phyloP scores from a whole-genome alignment of 2,113 vertebrate genomes.

The Eira barbara region DNA sequence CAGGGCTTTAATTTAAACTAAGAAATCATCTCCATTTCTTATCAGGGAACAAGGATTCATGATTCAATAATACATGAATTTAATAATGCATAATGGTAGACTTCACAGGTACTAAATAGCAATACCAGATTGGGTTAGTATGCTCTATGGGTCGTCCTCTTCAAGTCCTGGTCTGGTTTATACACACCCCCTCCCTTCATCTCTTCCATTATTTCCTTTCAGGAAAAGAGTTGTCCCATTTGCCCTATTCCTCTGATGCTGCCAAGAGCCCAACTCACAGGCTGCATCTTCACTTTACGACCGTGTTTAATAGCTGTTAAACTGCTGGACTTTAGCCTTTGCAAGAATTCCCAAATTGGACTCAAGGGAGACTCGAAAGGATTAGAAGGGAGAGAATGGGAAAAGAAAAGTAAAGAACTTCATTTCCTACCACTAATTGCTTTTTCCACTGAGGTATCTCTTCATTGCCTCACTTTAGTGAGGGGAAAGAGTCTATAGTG shows the following conservation, averaged over 20 bases:
- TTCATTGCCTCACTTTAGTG: background rate
- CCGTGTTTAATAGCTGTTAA: conserved; percentile 77
- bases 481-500: background rate
- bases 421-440: conserved; percentile 44
- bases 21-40: conserved; percentile 88
- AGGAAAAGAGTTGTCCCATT: conserved; percentile 23
- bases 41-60: conserved; percentile 85
- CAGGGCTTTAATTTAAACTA: conserved; percentile 86
- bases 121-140: conserved; percentile 80
- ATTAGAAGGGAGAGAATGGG: conserved; percentile 30
- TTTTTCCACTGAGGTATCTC: conserved; percentile 46
- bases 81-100: conserved; percentile 88
- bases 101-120: conserved; percentile 87
- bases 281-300: conserved; percentile 68
- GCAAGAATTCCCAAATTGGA: conserved; percentile 69
- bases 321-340: conserved; percentile 74
- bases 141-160: conserved; percentile 60
- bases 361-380: conserved; percentile 66
- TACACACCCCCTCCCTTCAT: background rate
- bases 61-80: conserved; percentile 90
- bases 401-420: conserved; percentile 26
- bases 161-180: conserved; percentile 31
- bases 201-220: conserved; percentile 60
- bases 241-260: conserved; percentile 42
- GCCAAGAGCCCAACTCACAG: conserved; percentile 18